Percentiles rank a stretch among this genome's conserved stretches.
Conservation (phyloP, 2,113 vertebrate genomes). For the Eclectus roratus region DNA sequence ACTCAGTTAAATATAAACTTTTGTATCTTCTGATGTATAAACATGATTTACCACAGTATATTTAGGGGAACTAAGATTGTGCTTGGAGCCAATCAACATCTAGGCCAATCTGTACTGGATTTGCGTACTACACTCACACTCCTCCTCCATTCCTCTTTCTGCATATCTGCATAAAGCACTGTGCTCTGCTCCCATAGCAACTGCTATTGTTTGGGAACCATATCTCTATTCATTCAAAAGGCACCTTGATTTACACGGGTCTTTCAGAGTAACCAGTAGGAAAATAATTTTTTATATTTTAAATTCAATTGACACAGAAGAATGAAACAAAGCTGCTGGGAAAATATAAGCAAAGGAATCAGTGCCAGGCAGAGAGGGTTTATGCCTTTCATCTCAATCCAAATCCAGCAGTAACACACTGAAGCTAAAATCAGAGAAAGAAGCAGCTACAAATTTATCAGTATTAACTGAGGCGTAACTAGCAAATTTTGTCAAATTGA, state of each 20-base stretch:
- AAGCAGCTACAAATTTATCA: not conserved
- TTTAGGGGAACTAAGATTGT: not conserved
- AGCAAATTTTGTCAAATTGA: not conserved
- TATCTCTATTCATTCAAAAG: conserved; percentile 1
- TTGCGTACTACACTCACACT: not conserved
- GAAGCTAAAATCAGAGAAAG: not conserved
- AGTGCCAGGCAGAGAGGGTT: not conserved
- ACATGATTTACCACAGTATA: conserved; percentile 7
- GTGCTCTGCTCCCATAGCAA: conserved; percentile 29
- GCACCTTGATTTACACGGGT: not conserved
- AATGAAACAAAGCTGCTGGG: not conserved
- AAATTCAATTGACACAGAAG: not conserved
- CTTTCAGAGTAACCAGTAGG: not conserved
- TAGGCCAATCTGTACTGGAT: not conserved
- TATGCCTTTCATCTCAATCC: not conserved
- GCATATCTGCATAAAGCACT: not conserved
- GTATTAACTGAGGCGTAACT: not conserved
- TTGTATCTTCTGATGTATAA: not conserved
- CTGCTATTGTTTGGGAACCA: not conserved
- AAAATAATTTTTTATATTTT: not conserved
- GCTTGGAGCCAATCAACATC: not conserved
- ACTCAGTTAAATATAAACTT: conserved; percentile 52
- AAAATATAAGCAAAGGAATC: not conserved
- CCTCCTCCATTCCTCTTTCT: not conserved
- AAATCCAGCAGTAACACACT: not conserved